Evolutionary conservation across 1,140 invertebrate genomes (phyloP), one percentile per base, ranked within the genome.

Genomic region (Vollenhovia emeryi): DNA sequence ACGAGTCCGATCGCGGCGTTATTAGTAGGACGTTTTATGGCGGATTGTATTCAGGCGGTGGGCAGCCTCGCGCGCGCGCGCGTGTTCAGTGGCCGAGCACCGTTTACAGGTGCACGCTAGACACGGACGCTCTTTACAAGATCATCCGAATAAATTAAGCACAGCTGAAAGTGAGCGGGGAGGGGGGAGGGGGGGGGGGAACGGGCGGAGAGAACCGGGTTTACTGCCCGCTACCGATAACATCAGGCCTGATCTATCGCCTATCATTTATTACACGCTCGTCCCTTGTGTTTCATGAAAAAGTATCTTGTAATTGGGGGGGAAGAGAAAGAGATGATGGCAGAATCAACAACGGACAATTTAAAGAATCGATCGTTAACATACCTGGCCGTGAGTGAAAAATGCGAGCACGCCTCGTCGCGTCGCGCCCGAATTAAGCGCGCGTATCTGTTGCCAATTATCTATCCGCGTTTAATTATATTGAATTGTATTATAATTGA

Each of bases 1-100:
- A 94, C 92, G 93, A 93, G 92, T 92, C 91, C 83, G 90, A 93
- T 95, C 92, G 92, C 89, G 89, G 90, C 89, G 91, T 93, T 94
- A 95, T 94, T 94, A 95, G 93, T 93, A 90, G 91, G 88, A 90
- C 91, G 89, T 92, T 93, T 94, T 93, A 93, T 91, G 91, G 82
- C 83, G 85, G 62, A 62, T 86, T 87, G 83, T 84, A 83, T 86
- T 80, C 64, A 21, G 86, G 1, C 57, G 48, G 33, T 21, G 40
- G 30, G 15, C 57, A n/a, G 33, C 21, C 40, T 88, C 71, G 27
- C 83, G 27, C 83, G n/a, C 59, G 50, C 55, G 18, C 50, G 86
- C 75, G 74, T 59, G 57, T 76, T 76, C 64, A 69, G 62, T 64
- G 33, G 30, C 60, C 18, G 48, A 40, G 45, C 21, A 59, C 18